Conservation (phyloP, 2,113 vertebrate genomes). For the Argyrosomus japonicus region DNA sequence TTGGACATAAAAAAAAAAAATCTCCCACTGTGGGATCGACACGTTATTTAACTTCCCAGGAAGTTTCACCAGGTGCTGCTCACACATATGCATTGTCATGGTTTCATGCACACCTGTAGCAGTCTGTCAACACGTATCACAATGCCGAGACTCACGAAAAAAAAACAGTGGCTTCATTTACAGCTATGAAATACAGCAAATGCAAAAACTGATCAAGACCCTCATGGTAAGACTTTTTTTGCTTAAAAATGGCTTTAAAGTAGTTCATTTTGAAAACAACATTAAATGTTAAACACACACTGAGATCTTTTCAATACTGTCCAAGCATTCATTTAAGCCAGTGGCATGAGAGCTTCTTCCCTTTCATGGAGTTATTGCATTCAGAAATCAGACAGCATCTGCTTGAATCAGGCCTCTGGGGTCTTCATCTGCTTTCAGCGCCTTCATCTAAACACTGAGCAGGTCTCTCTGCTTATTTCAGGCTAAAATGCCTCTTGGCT, state of each 20-base stretch:
- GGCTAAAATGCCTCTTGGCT: slow-evolving; percentile 11
- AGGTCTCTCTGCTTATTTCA: slow-evolving; percentile 17
- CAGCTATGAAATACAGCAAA: slow-evolving; percentile 20
- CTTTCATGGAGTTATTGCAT: slow-evolving; percentile 1
- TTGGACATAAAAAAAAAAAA: background rate
- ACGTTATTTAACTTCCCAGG: background rate
- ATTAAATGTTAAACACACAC: background rate
- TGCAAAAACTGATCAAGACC: background rate
- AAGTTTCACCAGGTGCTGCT: slow-evolving; percentile 32
- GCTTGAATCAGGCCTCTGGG: slow-evolving; percentile 10
- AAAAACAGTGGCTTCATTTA: slow-evolving; percentile 22
- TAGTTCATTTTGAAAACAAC: background rate
- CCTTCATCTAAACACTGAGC: slow-evolving; percentile 26
- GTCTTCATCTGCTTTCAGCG: slow-evolving; percentile 27
- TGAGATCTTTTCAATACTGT: background rate
- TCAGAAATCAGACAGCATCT: slow-evolving; percentile 12
- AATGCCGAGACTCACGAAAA: background rate
- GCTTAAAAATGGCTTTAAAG: slow-evolving; percentile 15
- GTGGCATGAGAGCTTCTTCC: background rate
- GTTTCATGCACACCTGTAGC: slow-evolving; percentile 15
- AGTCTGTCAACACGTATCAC: background rate
- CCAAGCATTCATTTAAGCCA: background rate
- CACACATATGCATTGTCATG: slow-evolving; percentile 32
- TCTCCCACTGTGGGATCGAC: slow-evolving; percentile 35
- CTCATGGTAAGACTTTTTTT: background rate